A percentile compares a stretch with the other conserved stretches of the same genome.
Conservation (phyloP, 2,797 vertebrate genomes). For the Phrynocephalus forsythii region DNA sequence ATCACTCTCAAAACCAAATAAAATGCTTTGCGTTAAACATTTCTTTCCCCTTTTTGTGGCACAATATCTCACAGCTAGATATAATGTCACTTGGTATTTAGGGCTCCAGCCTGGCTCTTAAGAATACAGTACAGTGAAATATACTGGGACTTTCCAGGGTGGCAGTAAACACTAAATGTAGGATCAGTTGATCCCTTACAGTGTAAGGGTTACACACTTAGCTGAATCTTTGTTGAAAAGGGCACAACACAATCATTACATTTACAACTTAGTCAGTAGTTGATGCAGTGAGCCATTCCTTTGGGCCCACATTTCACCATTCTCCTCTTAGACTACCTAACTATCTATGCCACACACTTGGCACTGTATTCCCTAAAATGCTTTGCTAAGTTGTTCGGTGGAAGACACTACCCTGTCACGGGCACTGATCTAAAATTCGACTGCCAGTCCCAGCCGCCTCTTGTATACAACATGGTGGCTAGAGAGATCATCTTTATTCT, state of each 20-base stretch:
- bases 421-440: not conserved
- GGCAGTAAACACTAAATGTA: not conserved
- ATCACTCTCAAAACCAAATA: not conserved
- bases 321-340: not conserved
- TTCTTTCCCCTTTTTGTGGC: not conserved
- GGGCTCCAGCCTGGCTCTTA: not conserved
- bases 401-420: not conserved
- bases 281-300: not conserved
- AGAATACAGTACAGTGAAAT: not conserved
- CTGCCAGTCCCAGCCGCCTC: not conserved
- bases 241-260: not conserved
- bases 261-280: not conserved
- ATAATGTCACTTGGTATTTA: not conserved
- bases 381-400: not conserved
- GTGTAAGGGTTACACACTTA: not conserved
- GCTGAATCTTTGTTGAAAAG: not conserved
- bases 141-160: not conserved
- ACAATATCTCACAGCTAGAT: not conserved
- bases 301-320: not conserved
- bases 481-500: not conserved
- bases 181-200: not conserved
- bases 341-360: not conserved
- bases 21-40: not conserved
- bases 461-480: not conserved
- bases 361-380: not conserved